phyloP scores from a whole-genome alignment of 2,888 invertebrate genomes.

The Odiellus spinosus region DNA sequence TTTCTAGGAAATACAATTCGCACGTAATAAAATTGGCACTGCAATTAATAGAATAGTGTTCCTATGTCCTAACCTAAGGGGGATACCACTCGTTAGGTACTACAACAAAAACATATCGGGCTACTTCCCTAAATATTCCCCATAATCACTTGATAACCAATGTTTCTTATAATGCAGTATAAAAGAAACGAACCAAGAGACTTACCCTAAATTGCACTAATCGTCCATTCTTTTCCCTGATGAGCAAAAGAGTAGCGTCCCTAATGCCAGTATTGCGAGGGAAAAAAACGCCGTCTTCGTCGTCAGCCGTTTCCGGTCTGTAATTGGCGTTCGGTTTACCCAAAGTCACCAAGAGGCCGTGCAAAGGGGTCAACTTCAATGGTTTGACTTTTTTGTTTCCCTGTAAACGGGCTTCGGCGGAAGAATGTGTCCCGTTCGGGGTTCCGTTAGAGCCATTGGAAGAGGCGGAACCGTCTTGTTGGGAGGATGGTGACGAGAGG shows the following conservation, averaged over 20 bases:
- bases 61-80: too few species aligned
- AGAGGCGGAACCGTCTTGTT: conserved; percentile 9
- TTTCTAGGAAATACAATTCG: too few species aligned
- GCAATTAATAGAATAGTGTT: too few species aligned
- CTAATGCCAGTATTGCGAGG: conserved; percentile 43
- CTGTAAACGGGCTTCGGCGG: conserved; percentile 4
- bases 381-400: conserved; percentile 23
- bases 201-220: conserved; percentile 59
- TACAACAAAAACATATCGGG: too few species aligned
- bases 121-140: too few species aligned
- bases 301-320: conserved; percentile 37
- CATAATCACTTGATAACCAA: too few species aligned
- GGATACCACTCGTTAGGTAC: too few species aligned
- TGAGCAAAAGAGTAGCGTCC: conserved; percentile 70
- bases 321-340: conserved; percentile 66
- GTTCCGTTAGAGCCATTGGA: not conserved
- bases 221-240: conserved; percentile 76
- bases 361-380: conserved; percentile 53
- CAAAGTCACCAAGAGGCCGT: conserved; percentile 75
- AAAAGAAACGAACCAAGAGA: too few species aligned
- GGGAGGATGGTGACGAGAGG: not conserved
- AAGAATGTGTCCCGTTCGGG: not conserved
- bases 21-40: too few species aligned
- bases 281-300: conserved; percentile 35
- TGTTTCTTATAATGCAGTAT: too few species aligned